Percentiles rank a stretch among this genome's conserved stretches.
phyloP scores from a whole-genome alignment of 2,113 vertebrate genomes.

The Vanacampus margaritifer region DNA sequence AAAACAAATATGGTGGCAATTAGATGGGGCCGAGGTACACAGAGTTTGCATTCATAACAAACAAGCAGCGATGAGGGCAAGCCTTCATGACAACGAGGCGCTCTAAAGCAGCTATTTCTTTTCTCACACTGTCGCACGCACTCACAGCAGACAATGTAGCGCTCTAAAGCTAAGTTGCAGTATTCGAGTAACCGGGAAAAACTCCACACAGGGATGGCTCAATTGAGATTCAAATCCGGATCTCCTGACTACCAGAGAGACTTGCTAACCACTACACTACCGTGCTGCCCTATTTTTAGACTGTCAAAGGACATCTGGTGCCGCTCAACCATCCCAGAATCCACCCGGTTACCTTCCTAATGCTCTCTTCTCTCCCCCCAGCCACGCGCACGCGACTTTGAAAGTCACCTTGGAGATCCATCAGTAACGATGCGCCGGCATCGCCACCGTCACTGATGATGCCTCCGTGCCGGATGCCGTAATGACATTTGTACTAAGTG shows the following conservation, averaged over 20 bases:
- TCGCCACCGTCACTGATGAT: slow-evolving; percentile 26
- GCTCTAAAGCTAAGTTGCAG: too few species aligned
- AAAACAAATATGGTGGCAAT: neutral
- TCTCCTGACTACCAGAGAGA: too few species aligned
- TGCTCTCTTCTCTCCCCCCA: neutral
- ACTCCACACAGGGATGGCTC: neutral
- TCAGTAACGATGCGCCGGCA: slow-evolving; percentile 21
- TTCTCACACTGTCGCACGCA: too few species aligned
- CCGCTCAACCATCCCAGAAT: neutral
- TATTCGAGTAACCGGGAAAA: too few species aligned
- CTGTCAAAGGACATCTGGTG: too few species aligned
- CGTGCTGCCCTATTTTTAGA: neutral
- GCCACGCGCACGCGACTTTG: neutral
- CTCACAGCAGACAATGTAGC: too few species aligned
- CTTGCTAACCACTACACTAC: neutral
- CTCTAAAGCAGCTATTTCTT: neutral
- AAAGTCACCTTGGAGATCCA: slow-evolving; percentile 49
- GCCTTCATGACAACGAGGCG: neutral
- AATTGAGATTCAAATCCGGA: neutral
- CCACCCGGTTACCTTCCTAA: neutral
- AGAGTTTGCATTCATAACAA: neutral
- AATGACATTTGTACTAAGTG: slow-evolving; percentile 47
- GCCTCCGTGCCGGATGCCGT: slow-evolving; percentile 38
- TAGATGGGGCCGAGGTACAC: neutral
- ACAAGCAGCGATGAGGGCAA: neutral